Conservation (phyloP, 35 echinoderm and acorn worm species). For the Ophiothrix spiculata region DNA sequence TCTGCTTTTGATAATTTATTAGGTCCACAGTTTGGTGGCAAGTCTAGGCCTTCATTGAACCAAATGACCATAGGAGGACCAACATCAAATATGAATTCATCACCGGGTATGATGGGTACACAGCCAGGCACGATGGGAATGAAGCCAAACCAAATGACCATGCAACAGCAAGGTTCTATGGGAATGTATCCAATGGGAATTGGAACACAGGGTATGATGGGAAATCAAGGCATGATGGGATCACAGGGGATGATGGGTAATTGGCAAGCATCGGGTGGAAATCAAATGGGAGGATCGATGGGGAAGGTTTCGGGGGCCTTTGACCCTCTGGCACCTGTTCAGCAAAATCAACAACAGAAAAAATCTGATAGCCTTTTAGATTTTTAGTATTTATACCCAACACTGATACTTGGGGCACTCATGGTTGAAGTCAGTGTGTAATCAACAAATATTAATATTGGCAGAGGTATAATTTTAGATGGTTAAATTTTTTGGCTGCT, state of each 20-base stretch:
- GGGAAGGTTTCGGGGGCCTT: constrained; percentile 16
- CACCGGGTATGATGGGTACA: constrained; percentile 35
- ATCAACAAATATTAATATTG: no score
- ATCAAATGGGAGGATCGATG: neutral
- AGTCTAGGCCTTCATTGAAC: constrained; percentile 55
- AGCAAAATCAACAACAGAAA: constrained; percentile 1
- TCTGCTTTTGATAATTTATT: constrained; percentile 84
- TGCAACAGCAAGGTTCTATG: constrained; percentile 8
- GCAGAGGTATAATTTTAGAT: no score
- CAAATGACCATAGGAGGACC: constrained; percentile 57
- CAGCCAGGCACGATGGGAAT: constrained; percentile 38
- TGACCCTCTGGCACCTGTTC: constrained; percentile 7
- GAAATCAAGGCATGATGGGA: constrained; percentile 46
- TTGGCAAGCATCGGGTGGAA: neutral
- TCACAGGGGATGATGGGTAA: constrained; percentile 32
- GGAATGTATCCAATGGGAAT: neutral
- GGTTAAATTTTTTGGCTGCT: no score
- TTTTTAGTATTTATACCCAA: no score
- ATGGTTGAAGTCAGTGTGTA: no score
- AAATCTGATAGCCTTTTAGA: constrained; percentile 13
- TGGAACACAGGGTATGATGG: constrained; percentile 48
- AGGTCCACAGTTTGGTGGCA: constrained; percentile 48
- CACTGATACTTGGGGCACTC: no score
- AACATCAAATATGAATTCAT: constrained; percentile 43
- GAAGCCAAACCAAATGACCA: neutral